Percentiles rank a stretch among this genome's conserved stretches.
phyloP scores from a whole-genome alignment of 2,797 vertebrate species.

The Cuniculus paca region DNA sequence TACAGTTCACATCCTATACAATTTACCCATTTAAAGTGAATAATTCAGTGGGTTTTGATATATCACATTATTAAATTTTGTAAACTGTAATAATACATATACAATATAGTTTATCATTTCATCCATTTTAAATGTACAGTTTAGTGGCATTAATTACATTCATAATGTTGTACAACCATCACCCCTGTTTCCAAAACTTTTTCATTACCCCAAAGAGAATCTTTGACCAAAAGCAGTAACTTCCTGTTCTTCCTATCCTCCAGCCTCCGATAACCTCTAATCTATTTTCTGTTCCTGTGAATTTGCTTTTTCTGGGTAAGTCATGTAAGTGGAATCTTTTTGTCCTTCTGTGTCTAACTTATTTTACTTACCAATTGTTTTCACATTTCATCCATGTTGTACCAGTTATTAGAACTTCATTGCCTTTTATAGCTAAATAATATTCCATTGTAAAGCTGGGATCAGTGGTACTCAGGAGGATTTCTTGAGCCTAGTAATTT shows the following conservation, averaged over 20 bases:
- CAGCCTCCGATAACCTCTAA: neutral
- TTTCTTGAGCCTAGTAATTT: neutral
- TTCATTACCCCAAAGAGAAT: neutral
- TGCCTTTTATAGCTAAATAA: neutral
- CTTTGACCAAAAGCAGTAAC: neutral
- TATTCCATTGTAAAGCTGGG: neutral
- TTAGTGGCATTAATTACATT: conserved; percentile 47
- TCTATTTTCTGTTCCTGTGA: neutral
- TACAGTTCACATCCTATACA: conserved; percentile 13
- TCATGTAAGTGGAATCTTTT: conserved; percentile 46
- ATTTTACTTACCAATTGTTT: neutral
- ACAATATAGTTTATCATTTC: neutral
- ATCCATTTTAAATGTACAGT: neutral
- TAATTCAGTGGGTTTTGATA: neutral
- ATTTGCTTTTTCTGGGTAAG: neutral
- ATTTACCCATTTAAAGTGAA: neutral
- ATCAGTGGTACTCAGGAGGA: neutral
- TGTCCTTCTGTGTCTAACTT: neutral
- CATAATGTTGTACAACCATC: neutral
- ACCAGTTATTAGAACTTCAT: conserved; percentile 34
- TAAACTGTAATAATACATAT: conserved; percentile 9
- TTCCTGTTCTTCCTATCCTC: neutral
- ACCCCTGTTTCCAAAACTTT: conserved; percentile 52
- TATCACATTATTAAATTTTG: conserved; percentile 44
- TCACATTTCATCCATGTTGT: neutral